Evolutionary conservation across 2,113 vertebrate genomes (phyloP).

Genomic region (Phodopus roborovskii): DNA sequence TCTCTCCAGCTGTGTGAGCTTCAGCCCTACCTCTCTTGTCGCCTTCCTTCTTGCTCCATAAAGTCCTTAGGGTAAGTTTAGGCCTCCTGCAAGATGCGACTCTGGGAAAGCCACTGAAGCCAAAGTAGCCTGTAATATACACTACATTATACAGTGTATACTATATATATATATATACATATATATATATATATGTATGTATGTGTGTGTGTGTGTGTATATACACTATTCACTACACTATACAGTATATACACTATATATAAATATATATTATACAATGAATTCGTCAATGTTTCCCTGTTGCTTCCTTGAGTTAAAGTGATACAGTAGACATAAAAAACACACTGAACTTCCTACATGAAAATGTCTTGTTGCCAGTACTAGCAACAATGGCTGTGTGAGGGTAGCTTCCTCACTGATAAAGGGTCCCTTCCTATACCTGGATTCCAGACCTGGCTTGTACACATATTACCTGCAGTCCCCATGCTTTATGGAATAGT

Average conservation of each 20-base stretch:
- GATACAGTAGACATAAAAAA: background rate
- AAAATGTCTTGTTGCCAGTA: no score
- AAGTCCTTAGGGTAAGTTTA: no score
- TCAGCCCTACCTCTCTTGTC: background rate
- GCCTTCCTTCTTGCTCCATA: background rate
- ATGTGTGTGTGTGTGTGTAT: no score
- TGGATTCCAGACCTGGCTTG: background rate
- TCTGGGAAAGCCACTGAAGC: background rate
- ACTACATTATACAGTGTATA: background rate
- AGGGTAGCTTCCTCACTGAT: background rate
- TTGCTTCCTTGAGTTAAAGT: background rate
- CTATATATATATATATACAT: background rate
- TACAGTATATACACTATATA: background rate
- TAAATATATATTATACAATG: no score
- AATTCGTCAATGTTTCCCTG: background rate
- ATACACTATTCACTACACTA: background rate
- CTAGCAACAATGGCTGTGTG: background rate
- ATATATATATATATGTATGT: background rate
- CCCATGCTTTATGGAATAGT: background rate
- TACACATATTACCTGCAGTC: rapidly evolving
- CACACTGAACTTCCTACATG: background rate
- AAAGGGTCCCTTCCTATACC: background rate
- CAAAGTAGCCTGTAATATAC: background rate
- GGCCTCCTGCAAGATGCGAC: background rate
- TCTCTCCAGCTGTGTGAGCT: background rate